Percentiles rank a stretch among this genome's conserved stretches.
These are phyloP conservation scores for Dasyprocta punctata DNA, from an alignment of 2,113 vertebrate species.

Conservation along the genomic window DNA sequence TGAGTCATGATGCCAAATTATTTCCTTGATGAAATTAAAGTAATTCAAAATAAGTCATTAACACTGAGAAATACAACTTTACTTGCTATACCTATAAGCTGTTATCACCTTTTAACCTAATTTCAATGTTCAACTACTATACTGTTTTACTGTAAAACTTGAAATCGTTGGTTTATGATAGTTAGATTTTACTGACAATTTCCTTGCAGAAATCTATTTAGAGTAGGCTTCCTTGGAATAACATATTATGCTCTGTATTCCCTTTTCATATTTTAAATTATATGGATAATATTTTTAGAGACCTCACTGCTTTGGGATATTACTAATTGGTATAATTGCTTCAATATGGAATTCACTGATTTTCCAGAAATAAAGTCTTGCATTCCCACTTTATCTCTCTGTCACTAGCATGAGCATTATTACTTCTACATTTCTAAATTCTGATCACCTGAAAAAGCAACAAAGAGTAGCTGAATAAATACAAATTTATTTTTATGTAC, in stretches of 20 bases:
- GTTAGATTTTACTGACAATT: conserved; percentile 18
- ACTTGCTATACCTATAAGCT: background rate
- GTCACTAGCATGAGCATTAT: background rate
- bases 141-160: conserved; percentile 18
- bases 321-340: conserved; percentile 20
- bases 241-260: background rate
- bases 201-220: background rate
- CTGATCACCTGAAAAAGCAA: background rate
- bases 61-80: background rate
- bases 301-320: background rate
- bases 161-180: background rate
- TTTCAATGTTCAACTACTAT: conserved; percentile 11
- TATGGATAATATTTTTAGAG: background rate
- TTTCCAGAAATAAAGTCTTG: background rate
- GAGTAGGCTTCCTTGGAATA: background rate
- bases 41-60: conserved; percentile 41
- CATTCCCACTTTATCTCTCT: background rate
- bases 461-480: conserved; percentile 20
- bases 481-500: conserved; percentile 14
- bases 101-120: conserved; percentile 6
- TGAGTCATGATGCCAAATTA: conserved; percentile 47
- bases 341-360: background rate
- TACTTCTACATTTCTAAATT: background rate
- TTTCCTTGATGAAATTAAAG: conserved; percentile 27
- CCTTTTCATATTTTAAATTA: background rate